Evolutionary conservation across 2,888 invertebrate genomes (phyloP).

Genomic region (Himalopsyche tibetana): DNA sequence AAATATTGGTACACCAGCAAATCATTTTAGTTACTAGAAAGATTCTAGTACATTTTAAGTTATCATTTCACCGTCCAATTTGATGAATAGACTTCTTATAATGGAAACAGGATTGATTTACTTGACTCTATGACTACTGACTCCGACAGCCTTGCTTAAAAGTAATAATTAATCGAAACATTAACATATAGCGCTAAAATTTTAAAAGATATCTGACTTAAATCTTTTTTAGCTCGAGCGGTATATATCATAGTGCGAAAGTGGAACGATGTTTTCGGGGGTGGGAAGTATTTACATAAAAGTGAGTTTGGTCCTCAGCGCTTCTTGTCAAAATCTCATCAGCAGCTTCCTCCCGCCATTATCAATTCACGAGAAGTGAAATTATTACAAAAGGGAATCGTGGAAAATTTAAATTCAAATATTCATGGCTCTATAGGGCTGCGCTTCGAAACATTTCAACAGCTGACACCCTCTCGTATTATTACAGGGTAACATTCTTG

Average conservation of each 20-base stretch:
- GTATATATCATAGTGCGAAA: conserved; percentile 1
- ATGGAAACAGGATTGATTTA: too few relatives aligned
- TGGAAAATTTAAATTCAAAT: conserved; percentile 62
- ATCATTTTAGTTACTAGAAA: too few relatives aligned
- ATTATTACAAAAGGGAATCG: conserved; percentile 61
- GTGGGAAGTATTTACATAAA: conserved; percentile 55
- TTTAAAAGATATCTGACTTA: too few relatives aligned
- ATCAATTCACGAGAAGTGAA: conserved; percentile 58
- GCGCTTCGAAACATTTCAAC: conserved; percentile 19
- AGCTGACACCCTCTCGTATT: background rate
- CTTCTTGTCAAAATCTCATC: conserved; percentile 60
- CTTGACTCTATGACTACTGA: too few relatives aligned
- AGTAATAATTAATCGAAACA: too few relatives aligned
- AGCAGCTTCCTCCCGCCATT: conserved; percentile 40
- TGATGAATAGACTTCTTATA: too few relatives aligned
- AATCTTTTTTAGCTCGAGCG: too few relatives aligned
- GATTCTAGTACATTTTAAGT: too few relatives aligned
- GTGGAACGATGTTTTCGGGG: conserved; percentile 50
- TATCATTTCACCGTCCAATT: too few relatives aligned
- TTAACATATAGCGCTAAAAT: too few relatives aligned
- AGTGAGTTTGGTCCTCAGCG: conserved; percentile 39
- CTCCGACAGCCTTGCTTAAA: too few relatives aligned
- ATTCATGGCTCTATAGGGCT: conserved; percentile 47
- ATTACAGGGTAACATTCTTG: background rate
- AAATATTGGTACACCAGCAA: too few relatives aligned